Conservation (phyloP, 2,797 vertebrate genomes). For the Chrysolophus pictus region DNA sequence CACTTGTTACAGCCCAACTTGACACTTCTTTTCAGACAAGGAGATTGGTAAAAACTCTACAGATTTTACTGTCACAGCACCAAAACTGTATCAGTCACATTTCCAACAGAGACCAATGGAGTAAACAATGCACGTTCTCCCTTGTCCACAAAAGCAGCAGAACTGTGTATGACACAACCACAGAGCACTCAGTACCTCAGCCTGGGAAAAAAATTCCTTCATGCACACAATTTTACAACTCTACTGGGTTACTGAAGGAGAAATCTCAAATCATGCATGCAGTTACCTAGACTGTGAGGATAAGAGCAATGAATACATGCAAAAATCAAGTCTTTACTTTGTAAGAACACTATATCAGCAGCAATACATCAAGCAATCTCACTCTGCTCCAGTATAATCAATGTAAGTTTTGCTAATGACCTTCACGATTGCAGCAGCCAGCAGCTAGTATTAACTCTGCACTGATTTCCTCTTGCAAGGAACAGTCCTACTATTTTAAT, state of each 20-base stretch:
- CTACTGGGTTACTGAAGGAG: neutral
- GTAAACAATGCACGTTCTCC: neutral
- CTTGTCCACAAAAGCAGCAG: neutral
- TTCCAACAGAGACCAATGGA: neutral
- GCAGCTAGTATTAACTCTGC: neutral
- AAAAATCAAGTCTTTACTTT: neutral
- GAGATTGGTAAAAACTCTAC: neutral
- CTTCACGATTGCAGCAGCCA: neutral
- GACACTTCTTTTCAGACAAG: neutral
- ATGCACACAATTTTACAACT: neutral
- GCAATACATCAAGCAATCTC: neutral
- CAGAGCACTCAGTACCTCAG: neutral
- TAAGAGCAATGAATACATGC: rapidly evolving
- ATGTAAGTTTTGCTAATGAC: neutral
- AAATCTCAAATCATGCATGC: neutral
- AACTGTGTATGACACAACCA: neutral
- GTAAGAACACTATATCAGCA: neutral
- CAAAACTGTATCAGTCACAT: neutral
- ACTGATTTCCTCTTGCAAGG: conserved; percentile 24
- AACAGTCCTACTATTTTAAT: neutral
- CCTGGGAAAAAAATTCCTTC: neutral
- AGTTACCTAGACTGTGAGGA: neutral
- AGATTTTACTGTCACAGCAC: neutral
- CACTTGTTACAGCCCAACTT: neutral
- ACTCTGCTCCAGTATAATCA: neutral